Base-by-base conservation (phyloP, 1,140 invertebrate species). In the Drosophila setifemur region DNA sequence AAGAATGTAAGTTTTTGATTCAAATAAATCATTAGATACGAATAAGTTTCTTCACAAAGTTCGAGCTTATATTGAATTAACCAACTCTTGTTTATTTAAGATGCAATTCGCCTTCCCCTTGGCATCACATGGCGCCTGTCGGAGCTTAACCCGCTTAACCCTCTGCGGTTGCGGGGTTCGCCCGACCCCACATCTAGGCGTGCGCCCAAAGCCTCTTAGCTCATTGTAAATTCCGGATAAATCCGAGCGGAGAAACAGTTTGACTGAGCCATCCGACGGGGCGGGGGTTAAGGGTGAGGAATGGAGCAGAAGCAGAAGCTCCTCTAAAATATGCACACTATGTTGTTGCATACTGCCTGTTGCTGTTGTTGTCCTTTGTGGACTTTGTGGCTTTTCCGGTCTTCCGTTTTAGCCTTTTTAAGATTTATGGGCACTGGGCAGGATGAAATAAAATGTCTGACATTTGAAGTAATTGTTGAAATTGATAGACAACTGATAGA, bases 211-310 rank as follows among this genome's bases (percentile, higher is more conserved):
- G 67, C 74, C 75, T 70, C 79, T 79, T 85, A 86, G 52, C 60
- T 75, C 74, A 79, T 86, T 72, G 71, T 66, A 68, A 85, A 78
- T 78, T 83, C 64, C 40, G 52, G 66, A 74, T 85, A 67, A 79
- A 74, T 31, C 69, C 44, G 28, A 67, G 52, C 55, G 63, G 8
- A 60, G 70, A 75, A 68, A 86, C 66, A 75, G 77, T 83, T 73
- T 70, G 31, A 47, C 40, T 49, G 45, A 66, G 55, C 45, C 53
- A 39, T 11, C 7, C 18, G 14, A 12, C 33, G 33, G 12, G 9
- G 29, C 5, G 4, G 12, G 31, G 12, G 12, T 7, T 18, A 12
- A 9, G 9, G 21, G 14, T 21, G 19, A 5, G 21, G 19, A 23
- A 2, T 11, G 9, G 11, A n/a, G n/a, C n/a, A n/a, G 0, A 16